A percentile compares a stretch with the other conserved stretches of the same genome.
Evolutionary conservation across 2,888 invertebrate species (phyloP).

Genomic region (Agapetus fuscipes): DNA sequence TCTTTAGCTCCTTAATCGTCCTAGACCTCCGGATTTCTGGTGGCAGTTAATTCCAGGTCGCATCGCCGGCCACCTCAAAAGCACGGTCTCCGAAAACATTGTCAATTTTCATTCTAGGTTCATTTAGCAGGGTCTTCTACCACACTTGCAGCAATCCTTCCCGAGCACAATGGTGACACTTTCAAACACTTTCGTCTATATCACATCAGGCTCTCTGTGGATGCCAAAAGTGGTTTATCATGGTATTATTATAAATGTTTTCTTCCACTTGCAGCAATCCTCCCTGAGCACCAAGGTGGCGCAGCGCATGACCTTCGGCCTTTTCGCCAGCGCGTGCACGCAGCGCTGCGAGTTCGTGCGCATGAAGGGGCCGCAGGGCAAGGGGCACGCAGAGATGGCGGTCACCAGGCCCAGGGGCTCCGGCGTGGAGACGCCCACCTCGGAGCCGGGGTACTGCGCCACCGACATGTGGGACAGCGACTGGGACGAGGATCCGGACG

Average conservation of each 20-base stretch:
- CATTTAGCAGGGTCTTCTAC: too few species aligned
- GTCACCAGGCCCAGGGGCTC: conserved; percentile 86
- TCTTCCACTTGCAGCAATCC: conserved; percentile 57
- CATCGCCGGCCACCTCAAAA: too few species aligned
- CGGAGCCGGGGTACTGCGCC: conserved; percentile 78
- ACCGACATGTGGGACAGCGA: conserved; percentile 85
- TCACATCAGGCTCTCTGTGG: too few species aligned
- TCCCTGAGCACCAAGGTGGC: conserved; percentile 91
- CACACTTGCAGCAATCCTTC: conserved; percentile 55
- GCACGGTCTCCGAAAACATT: too few species aligned
- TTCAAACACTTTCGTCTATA: too few species aligned
- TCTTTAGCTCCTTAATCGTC: too few species aligned
- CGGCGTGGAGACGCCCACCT: conserved; percentile 90
- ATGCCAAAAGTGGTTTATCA: too few species aligned
- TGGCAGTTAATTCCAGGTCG: too few species aligned
- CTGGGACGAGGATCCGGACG: conserved; percentile 82
- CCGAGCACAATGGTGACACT: too few species aligned
- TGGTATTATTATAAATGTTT: too few species aligned
- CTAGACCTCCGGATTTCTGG: too few species aligned
- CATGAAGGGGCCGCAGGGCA: conserved; percentile 95
- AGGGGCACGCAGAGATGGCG: conserved; percentile 97
- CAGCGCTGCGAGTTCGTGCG: conserved; percentile 95
- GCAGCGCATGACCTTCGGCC: conserved; percentile 89
- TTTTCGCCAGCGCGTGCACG: conserved; percentile 62
- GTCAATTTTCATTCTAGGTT: too few species aligned